Evolutionary conservation across 37 sponge, comb jelly and placozoan genomes (phyloP).

Genomic region (Beroe forskalii): DNA sequence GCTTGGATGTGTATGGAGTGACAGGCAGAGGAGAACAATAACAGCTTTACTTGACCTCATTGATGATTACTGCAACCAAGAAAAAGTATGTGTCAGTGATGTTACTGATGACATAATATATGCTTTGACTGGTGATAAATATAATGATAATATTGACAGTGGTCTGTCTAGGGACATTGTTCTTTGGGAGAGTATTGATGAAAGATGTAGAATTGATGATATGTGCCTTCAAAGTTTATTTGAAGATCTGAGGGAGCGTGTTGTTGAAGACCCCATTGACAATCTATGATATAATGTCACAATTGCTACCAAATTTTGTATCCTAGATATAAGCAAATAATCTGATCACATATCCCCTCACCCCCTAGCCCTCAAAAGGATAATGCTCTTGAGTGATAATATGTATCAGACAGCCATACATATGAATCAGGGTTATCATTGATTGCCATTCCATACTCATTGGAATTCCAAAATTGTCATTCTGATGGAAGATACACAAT

Average conservation of each 20-base stretch:
- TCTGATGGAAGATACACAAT: no score
- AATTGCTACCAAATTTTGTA: no score
- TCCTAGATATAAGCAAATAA: no score
- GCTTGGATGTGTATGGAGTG: not conserved
- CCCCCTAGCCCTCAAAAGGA: no score
- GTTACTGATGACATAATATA: slow-evolving; percentile 16
- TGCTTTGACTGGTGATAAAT: not conserved
- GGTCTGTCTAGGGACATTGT: not conserved
- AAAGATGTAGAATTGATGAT: not conserved
- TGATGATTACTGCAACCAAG: slow-evolving; percentile 15
- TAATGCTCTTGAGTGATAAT: no score
- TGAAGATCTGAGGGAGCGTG: not conserved
- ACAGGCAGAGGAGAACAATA: not conserved
- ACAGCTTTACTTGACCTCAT: not conserved
- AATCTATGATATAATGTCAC: no score
- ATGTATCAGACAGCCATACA: no score
- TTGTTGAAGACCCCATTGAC: slow-evolving; percentile 9
- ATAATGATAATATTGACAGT: slow-evolving; percentile 20
- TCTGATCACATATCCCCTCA: no score
- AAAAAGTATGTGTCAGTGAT: slow-evolving; percentile 8
- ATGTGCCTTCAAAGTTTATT: not conserved
- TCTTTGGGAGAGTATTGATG: slow-evolving; percentile 39
- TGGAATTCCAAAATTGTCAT: no score
- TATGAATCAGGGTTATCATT: no score
- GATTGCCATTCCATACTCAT: no score